Evolutionary conservation across 2,797 vertebrate genomes (phyloP).

Genomic region (Tangara arthus): DNA sequence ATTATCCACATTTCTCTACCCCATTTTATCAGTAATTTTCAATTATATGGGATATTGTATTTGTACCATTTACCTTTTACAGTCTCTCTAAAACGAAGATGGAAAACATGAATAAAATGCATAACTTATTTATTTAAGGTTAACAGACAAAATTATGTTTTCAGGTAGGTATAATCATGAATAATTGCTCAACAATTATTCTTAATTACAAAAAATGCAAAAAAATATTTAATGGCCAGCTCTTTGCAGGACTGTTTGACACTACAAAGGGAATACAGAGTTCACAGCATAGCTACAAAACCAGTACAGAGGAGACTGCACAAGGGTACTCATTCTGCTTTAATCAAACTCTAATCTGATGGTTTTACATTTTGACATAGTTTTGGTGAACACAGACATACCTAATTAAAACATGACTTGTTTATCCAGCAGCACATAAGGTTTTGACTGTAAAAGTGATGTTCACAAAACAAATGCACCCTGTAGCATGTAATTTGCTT

Average conservation of each 20-base stretch:
- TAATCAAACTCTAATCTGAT: slow-evolving; percentile 40
- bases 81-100: not conserved
- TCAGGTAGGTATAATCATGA: not conserved
- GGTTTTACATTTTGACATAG: slow-evolving; percentile 28
- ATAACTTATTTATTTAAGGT: not conserved
- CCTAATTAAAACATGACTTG: slow-evolving; percentile 50
- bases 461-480: slow-evolving; percentile 13
- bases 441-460: slow-evolving; percentile 22
- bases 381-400: slow-evolving; percentile 52
- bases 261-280: not conserved
- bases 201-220: not conserved
- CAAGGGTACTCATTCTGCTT: not conserved
- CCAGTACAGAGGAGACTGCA: not conserved
- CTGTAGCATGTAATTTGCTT: slow-evolving; percentile 13
- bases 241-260: not conserved
- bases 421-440: slow-evolving; percentile 29
- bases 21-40: not conserved
- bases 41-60: not conserved
- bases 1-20: not conserved
- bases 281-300: not conserved
- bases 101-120: not conserved
- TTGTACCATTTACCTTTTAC: not conserved
- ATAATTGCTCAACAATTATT: not conserved
- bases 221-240: not conserved
- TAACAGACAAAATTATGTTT: not conserved